Conservation (phyloP, 2,888 invertebrate genomes). For the Synanthedon vespiformis region DNA sequence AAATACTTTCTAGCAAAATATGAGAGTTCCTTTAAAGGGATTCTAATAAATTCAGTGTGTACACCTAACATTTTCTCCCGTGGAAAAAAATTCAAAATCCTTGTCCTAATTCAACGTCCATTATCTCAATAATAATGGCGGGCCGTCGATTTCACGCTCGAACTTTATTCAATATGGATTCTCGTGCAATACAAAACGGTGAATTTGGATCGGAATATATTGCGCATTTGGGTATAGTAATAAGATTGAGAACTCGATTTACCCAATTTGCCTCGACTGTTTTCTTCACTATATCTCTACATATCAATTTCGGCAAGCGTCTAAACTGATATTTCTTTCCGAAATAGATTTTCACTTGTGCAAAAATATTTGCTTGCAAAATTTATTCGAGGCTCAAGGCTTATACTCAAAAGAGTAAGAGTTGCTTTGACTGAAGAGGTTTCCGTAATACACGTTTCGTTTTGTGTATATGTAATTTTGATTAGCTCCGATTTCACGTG, state of each 20-base stretch:
- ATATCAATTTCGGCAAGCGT: neutral
- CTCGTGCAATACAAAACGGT: conserved; percentile 30
- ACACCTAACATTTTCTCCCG: neutral
- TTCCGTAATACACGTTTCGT: too few species aligned
- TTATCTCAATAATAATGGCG: conserved; percentile 17
- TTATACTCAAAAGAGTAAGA: neutral
- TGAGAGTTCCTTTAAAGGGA: too few species aligned
- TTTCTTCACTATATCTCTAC: neutral
- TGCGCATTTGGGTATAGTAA: conserved; percentile 27
- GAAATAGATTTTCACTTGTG: neutral
- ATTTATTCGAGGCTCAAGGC: neutral
- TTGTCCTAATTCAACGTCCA: neutral
- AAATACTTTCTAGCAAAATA: too few species aligned
- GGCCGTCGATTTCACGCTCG: conserved; percentile 24
- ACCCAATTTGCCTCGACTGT: conserved; percentile 18
- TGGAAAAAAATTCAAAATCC: neutral
- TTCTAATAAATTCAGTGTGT: too few species aligned
- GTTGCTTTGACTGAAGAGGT: too few species aligned
- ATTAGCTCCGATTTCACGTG: too few species aligned
- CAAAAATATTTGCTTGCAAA: neutral
- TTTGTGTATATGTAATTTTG: too few species aligned
- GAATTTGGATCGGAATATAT: conserved; percentile 15
- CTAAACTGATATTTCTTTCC: neutral
- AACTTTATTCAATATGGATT: conserved; percentile 31
- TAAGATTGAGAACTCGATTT: conserved; percentile 30